Conservation (phyloP, 2,113 vertebrate species). For the Formicarius rufipectus region DNA sequence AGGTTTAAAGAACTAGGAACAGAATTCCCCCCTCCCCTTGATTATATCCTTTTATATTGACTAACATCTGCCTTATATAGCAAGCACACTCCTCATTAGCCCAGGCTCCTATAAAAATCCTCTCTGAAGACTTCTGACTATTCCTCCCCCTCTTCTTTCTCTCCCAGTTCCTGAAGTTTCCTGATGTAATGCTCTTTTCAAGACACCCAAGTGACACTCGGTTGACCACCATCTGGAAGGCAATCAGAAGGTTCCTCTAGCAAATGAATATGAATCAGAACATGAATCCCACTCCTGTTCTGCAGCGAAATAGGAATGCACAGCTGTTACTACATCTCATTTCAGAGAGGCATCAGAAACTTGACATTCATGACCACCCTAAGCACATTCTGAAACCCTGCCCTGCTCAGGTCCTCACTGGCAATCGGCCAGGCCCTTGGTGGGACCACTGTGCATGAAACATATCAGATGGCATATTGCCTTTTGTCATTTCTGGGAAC, state of each 20-base stretch:
- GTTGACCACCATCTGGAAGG: neutral
- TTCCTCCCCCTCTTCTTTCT: neutral
- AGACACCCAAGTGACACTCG: neutral
- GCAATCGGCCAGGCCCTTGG: neutral
- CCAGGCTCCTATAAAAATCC: neutral
- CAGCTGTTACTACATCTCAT: constrained; percentile 52
- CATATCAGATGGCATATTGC: neutral
- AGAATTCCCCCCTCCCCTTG: neutral
- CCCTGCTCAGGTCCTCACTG: neutral
- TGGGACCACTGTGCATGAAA: neutral
- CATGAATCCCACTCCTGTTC: neutral
- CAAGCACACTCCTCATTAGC: neutral
- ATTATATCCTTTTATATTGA: neutral
- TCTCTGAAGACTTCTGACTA: neutral
- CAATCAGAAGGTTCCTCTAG: neutral
- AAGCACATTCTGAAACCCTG: constrained; percentile 38
- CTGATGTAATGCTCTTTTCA: neutral
- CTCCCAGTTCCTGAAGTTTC: neutral
- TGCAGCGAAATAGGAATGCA: neutral
- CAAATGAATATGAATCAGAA: neutral
- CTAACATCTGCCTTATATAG: neutral
- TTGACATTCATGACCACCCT: constrained; percentile 17
- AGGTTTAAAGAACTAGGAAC: neutral
- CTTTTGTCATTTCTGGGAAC: constrained; percentile 52
- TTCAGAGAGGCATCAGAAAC: constrained; percentile 35